Base-by-base conservation (phyloP, 2,888 invertebrate species). In the Tortrix viridana region DNA sequence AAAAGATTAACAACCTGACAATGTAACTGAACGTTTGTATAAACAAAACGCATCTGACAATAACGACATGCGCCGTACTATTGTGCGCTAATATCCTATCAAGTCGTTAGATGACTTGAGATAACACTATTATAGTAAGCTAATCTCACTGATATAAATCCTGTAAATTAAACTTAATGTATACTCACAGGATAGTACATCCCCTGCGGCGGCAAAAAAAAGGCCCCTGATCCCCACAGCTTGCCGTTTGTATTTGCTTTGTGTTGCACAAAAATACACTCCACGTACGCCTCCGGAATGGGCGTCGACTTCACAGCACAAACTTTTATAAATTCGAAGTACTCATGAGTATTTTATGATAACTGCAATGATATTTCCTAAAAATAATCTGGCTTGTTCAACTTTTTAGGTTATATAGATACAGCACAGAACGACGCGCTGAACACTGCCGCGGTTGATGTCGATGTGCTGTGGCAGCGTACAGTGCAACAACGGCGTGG, bases 151-250 rank as follows among this genome's bases (percentile, higher is more conserved):
- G 32, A 1, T 53, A 63, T 43, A 26, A n/a, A 53, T 58, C 58
- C 44, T 20, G 46, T 57, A 16, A 57, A 67, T 68, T 58, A 67
- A 67, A 67, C 49, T 64, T 66, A 68, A 68, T 64, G 69, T 70
- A 84, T 90, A 96, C 97, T 97, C 94, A 97, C 97, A 95, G 97
- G 97, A 95, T 97, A 97, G 94, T 97, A 97, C 95, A 97, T 97
- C 95, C 97, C 97, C 96, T 97, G 97, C 94, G 96, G 96, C 95
- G 97, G 97, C 95, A 97, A 96, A 94, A 97, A 97, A 94, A 96
- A 97, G 93, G 97, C 96, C 94, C 97, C 97, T 94, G 97, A 96
- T 94, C 97, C 97, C 97, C 97, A 97, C 97, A 97, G 97, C 95
- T 97, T 97, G 97, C 95, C 95, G 95, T 96, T 95, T 95, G 93